Conservation (phyloP, 2,888 invertebrate genomes). For the Dexiosoma caninum region DNA sequence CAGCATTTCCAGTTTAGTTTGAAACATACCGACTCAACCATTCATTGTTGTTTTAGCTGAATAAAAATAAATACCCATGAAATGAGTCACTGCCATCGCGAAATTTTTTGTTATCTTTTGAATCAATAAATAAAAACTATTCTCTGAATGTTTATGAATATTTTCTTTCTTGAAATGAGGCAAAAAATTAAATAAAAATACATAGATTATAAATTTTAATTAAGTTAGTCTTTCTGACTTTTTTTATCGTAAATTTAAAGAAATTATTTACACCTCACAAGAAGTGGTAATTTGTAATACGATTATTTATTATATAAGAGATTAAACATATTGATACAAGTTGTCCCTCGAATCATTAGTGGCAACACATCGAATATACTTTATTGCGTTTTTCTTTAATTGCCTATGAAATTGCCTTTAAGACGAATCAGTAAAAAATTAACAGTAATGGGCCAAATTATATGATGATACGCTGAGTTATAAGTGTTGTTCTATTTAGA, state of each 20-base stretch:
- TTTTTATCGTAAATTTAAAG: not conserved
- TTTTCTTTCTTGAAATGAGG: too few relatives aligned
- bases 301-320: not conserved
- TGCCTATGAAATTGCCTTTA: conserved; percentile 48
- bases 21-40: not conserved
- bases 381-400: conserved; percentile 44
- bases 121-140: not conserved
- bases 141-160: conserved; percentile 18
- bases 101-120: not conserved
- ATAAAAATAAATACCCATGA: not conserved
- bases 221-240: conserved; percentile 16
- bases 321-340: not conserved
- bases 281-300: conserved; percentile 6
- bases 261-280: conserved; percentile 21
- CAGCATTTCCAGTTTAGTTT: conserved; percentile 13
- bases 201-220: too few relatives aligned
- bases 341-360: not conserved
- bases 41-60: not conserved
- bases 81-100: conserved; percentile 12
- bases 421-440: conserved; percentile 10
- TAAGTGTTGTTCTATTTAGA: too few relatives aligned
- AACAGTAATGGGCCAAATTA: not conserved
- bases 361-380: not conserved
- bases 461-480: too few relatives aligned
- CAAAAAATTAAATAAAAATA: too few relatives aligned